Evolutionary conservation across 2,797 vertebrate species (phyloP).

Genomic region (Thaleichthys pacificus): DNA sequence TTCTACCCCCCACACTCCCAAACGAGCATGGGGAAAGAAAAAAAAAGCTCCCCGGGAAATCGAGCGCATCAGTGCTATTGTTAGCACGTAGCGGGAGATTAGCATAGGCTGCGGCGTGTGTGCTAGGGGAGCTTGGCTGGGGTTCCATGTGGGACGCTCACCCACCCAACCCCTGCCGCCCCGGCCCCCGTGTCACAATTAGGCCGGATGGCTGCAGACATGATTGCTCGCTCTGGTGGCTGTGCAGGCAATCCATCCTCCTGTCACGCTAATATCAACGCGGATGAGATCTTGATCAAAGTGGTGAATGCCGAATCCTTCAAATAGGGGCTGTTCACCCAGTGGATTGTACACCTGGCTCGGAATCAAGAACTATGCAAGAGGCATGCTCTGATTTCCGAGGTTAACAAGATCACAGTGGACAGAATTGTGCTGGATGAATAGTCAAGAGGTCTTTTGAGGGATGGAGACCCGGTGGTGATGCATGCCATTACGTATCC

Average conservation of each 20-base stretch:
- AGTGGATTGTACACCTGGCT: constrained; percentile 27
- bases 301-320: constrained; percentile 36
- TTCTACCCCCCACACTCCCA: constrained; percentile 17
- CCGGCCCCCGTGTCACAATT: constrained; percentile 60
- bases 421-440: constrained; percentile 2
- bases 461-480: too few species aligned
- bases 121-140: constrained; percentile 64
- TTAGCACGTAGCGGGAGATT: constrained; percentile 71
- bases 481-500: constrained; percentile 10
- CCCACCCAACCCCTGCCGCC: constrained; percentile 56
- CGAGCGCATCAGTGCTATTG: constrained; percentile 71
- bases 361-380: constrained; percentile 23
- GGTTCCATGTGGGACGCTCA: constrained; percentile 57
- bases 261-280: constrained; percentile 45
- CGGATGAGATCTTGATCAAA: constrained; percentile 51
- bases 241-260: constrained; percentile 47
- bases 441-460: background rate
- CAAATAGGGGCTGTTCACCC: constrained; percentile 29
- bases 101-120: constrained; percentile 53
- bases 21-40: constrained; percentile 46
- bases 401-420: constrained; percentile 22
- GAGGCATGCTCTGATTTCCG: constrained; percentile 39
- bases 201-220: constrained; percentile 56
- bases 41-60: constrained; percentile 53
- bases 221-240: constrained; percentile 52